Base-by-base conservation (phyloP, 1,140 invertebrate genomes). In the Drosophila athabasca region DNA sequence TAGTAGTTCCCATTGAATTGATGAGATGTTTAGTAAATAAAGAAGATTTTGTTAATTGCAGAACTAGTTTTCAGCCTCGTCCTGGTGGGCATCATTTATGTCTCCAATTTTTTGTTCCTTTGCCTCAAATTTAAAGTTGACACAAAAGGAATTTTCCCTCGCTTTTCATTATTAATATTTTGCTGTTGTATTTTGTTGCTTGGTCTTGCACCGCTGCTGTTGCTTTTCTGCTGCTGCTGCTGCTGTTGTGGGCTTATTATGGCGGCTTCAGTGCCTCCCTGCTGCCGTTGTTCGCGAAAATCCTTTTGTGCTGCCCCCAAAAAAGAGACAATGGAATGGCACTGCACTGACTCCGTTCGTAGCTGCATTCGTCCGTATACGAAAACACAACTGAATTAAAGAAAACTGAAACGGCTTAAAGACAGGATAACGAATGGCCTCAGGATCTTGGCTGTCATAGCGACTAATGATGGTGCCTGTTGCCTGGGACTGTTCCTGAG, bases 301-400 rank as follows among this genome's bases (percentile, higher is more conserved):
- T 69, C 66, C 62, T 31, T 69, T 69, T 69, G 66, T 68, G 17
- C 51, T 6, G 60, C 17, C 1, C 50, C 17, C 17, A 19, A 19
- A 19, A 50, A 46, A 69, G 62, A 31, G 66, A 69, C 66, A 69
- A 69, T 68, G 66, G 17, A 19, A 19, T 19, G 17, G 17, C 17
- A 19, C 17, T 19, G 50, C 66, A 69, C 49, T 68, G 66, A 67
- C 66, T 67, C 51, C 35, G 15, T 24, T 57, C 51, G 44, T 0
- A 39, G 62, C 19, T 69, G 62, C 67, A 68, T 67, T 68, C 62
- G 50, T 24, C 2, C 24, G 46, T 46, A 67, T 62, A 44, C 3
- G 13, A 31, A 68, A 49, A 57, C 68, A 64, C 51, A 69, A n/a
- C 26, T 29, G 43, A 57, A 55, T 67, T 69, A 44, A 41, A 24